Conservation (phyloP, 2,888 invertebrate genomes). For the Cataglyphis altisquamis region DNA sequence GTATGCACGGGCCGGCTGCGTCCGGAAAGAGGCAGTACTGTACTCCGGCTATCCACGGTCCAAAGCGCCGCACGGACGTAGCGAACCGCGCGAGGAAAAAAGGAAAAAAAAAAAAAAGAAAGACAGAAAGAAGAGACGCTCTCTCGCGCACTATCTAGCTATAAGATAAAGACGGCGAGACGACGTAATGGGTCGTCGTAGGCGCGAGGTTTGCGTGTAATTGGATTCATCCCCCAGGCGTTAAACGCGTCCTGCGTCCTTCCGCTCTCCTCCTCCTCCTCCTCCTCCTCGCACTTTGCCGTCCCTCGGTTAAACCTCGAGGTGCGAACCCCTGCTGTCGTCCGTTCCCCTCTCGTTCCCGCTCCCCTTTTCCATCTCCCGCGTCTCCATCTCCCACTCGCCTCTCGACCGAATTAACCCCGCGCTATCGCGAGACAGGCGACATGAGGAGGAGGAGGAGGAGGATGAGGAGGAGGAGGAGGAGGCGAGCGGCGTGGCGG, state of each 20-base stretch:
- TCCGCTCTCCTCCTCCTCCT: constrained; percentile 32
- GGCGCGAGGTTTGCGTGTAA: constrained; percentile 83
- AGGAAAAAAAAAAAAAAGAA: constrained; percentile 22
- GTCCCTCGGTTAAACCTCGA: constrained; percentile 55
- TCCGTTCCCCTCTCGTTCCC: neutral
- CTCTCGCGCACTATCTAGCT: constrained; percentile 14
- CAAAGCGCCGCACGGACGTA: constrained; percentile 17
- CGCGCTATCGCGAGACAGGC: constrained; percentile 75
- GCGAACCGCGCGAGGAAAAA: constrained; percentile 40
- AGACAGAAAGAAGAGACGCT: constrained; percentile 30
- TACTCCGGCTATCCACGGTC: constrained; percentile 26
- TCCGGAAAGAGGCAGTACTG: constrained; percentile 42
- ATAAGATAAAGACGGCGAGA: constrained; percentile 62
- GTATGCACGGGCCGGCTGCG: constrained; percentile 56
- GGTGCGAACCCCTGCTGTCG: constrained; percentile 51
- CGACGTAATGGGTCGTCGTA: constrained; percentile 81
- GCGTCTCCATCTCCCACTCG: constrained; percentile 49
- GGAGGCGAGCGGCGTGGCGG: constrained; percentile 13
- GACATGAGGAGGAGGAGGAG: constrained; percentile 58
- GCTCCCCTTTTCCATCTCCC: constrained; percentile 39
- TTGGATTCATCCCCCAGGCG: constrained; percentile 82
- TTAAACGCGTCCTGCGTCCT: constrained; percentile 68
- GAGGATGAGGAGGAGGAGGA: constrained; percentile 4
- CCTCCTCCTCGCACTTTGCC: neutral
- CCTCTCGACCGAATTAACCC: constrained; percentile 77